Evolutionary conservation across 2,888 invertebrate genomes (phyloP), one percentile per base, ranked within the genome.

Genomic region (Ormyrus nitidulus): DNA sequence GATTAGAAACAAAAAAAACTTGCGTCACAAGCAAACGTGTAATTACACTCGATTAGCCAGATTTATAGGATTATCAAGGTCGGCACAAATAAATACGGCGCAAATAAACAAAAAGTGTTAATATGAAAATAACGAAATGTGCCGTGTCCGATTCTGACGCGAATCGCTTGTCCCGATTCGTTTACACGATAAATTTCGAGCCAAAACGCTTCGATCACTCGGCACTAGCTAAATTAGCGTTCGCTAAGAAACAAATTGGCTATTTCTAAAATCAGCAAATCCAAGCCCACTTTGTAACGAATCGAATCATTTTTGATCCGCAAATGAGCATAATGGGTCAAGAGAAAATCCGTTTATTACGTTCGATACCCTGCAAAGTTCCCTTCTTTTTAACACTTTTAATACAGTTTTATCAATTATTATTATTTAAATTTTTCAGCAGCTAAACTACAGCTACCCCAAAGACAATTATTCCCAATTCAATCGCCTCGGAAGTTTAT

Each of bases 181-280:
- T 79, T 69, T 64, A 79, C 54, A 56, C 58, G 44, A 79, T 64
- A 62, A 79, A 70, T 48, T 53, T 54, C 61, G 48, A 74, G 64
- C 54, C 58, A 79, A 64, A 66, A n/a, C 51, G 44, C 48, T 58
- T 79, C 71, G 66, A 75, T 76, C 70, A 72, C 64, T 76, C 59
- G 13, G 7, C 51, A 19, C 44, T 49, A 9, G 46, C 54, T 72
- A n/a, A 72, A 51, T 58, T 54, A 59, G 65, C 19, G 65, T 64
- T 62, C 5, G 44, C 53, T 6, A 1, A n/a, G 65, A 65, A 64
- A 71, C 59, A 75, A 76, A 76, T 80, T 72, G 44, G 48, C 58
- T 48, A 44, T 59, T 58, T 62, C 44, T 49, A 80, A 79, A 70
- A 58, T 74, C 69, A 13, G 19, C 11, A 5, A 34, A 51, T 56